Evolutionary conservation across 1,140 invertebrate species (phyloP).

Genomic region (Paralvinella palmiformis): DNA sequence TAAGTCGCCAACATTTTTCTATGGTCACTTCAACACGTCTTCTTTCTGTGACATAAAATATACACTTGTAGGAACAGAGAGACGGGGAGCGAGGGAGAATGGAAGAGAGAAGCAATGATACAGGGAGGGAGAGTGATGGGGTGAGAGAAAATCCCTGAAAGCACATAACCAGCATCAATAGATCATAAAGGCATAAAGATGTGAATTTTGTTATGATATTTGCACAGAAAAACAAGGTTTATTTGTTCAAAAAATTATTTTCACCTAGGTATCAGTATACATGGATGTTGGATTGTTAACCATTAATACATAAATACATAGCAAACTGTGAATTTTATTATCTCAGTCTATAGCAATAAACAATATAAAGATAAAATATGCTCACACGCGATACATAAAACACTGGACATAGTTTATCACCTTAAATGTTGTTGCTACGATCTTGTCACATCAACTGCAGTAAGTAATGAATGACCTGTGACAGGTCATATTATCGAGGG

Average conservation of each 20-base stretch:
- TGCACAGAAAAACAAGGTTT: background rate
- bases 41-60: background rate
- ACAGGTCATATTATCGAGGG: no score
- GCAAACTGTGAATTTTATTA: background rate
- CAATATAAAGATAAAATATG: background rate
- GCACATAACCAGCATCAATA: background rate
- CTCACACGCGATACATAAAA: background rate
- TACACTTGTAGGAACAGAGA: background rate
- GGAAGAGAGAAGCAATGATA: background rate
- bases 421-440: background rate
- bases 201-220: conserved; percentile 3
- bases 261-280: background rate
- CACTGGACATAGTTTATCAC: background rate
- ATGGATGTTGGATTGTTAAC: background rate
- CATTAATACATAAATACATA: background rate
- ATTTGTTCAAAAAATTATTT: conserved; percentile 2
- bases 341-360: background rate
- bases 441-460: background rate
- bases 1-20: no score
- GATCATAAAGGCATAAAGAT: background rate
- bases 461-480: background rate
- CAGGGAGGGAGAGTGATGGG: background rate
- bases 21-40: background rate
- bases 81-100: background rate
- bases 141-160: background rate